These are phyloP conservation scores for Pseudolaguvia tuberculata DNA, from an alignment of 2,113 vertebrate genomes.

Conservation along the genomic window DNA sequence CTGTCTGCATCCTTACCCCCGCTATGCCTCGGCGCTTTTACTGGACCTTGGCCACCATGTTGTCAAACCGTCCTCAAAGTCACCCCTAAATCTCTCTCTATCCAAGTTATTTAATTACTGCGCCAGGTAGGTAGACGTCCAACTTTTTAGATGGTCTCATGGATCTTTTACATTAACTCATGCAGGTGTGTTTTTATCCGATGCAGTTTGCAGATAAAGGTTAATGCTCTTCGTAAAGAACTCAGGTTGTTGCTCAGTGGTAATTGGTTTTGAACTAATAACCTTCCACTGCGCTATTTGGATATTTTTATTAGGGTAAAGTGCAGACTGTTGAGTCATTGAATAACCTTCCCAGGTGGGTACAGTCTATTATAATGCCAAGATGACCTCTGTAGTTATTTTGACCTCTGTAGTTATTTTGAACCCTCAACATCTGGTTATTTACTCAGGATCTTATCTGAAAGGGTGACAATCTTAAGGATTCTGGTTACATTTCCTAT, in stretches of 20 bases:
- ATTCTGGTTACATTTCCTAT: constrained; percentile 17
- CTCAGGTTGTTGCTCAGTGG: too few species aligned
- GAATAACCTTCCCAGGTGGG: constrained; percentile 38
- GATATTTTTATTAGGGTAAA: constrained; percentile 22
- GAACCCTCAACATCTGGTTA: constrained; percentile 9
- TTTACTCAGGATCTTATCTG: not conserved
- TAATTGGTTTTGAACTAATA: constrained; percentile 2
- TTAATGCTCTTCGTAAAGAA: not conserved
- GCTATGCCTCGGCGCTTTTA: constrained; percentile 47
- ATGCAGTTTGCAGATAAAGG: not conserved
- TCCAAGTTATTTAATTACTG: constrained; percentile 32
- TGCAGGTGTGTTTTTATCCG: not conserved
- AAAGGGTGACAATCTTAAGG: not conserved
- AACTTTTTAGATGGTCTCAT: constrained; percentile 38
- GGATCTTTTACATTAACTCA: constrained; percentile 38
- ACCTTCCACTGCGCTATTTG: not conserved
- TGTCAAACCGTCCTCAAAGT: constrained; percentile 52
- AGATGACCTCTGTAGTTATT: not conserved
- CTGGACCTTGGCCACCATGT: constrained; percentile 50
- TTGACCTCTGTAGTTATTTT: too few species aligned
- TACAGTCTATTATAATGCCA: constrained; percentile 36
- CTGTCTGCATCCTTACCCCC: constrained; percentile 46
- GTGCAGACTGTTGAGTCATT: constrained; percentile 24
- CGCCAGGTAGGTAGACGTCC: constrained; percentile 37
- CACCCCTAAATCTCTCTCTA: constrained; percentile 34